These are phyloP conservation scores for Pseudonaja textilis DNA, from an alignment of 2,113 vertebrate species.

Conservation along the genomic window DNA sequence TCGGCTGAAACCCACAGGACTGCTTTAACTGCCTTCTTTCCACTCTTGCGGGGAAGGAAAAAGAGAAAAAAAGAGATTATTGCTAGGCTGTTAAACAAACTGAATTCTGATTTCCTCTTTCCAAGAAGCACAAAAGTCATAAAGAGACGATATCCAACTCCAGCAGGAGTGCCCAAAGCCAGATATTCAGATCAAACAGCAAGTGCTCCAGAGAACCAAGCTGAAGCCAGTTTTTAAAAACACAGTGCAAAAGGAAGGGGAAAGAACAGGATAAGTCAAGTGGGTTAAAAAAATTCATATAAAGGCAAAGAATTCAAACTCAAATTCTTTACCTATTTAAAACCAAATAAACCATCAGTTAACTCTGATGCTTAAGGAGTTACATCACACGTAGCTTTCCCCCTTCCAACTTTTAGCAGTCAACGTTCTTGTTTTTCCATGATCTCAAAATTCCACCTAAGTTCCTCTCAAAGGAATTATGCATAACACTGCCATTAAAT, in stretches of 20 bases:
- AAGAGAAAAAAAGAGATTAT: conserved; percentile 50
- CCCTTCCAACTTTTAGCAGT: conserved; percentile 39
- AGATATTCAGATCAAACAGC: conserved; percentile 72
- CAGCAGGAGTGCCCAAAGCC: conserved; percentile 71
- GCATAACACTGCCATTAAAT: conserved; percentile 34
- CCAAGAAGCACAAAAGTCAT: conserved; percentile 63
- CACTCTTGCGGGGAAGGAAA: conserved; percentile 77
- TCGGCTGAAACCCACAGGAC: conserved; percentile 98
- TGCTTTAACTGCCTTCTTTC: conserved; percentile 94
- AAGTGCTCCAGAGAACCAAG: conserved; percentile 71
- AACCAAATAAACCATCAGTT: conserved; percentile 62
- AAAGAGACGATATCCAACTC: conserved; percentile 69
- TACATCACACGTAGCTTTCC: conserved; percentile 77
- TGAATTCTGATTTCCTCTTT: conserved; percentile 56
- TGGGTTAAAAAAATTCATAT: conserved; percentile 61
- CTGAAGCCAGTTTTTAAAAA: conserved; percentile 69
- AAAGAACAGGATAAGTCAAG: conserved; percentile 57
- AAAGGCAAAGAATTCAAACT: conserved; percentile 68
- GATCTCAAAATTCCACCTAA: conserved; percentile 46
- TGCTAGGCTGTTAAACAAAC: conserved; percentile 29
- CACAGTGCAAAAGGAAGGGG: conserved; percentile 52
- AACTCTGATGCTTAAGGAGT: conserved; percentile 77
- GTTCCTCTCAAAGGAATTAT: conserved; percentile 7
- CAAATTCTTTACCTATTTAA: conserved; percentile 64
- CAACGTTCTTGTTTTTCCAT: conserved; percentile 58